phyloP scores from a whole-genome alignment of 2,888 invertebrate species.

The Caprella mutica region DNA sequence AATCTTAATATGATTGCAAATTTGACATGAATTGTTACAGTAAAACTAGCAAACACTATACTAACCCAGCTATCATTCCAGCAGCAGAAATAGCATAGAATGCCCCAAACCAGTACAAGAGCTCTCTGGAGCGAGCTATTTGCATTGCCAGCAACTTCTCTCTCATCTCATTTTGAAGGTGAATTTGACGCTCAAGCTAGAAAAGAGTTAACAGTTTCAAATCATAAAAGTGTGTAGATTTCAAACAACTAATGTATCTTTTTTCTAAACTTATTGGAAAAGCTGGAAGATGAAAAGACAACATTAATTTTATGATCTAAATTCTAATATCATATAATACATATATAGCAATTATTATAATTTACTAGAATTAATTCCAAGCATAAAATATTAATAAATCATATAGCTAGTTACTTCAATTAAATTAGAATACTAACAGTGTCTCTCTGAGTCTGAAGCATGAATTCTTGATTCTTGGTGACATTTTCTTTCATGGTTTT shows the following conservation, averaged over 20 bases:
- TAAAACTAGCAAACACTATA: not conserved
- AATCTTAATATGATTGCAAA: not conserved
- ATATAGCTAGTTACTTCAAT: not conserved
- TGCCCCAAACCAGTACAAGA: constrained; percentile 58
- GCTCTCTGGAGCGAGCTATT: constrained; percentile 57
- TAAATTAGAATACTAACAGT: constrained; percentile 44
- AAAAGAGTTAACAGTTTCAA: constrained; percentile 26
- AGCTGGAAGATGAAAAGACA: not conserved
- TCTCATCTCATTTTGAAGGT: constrained; percentile 66
- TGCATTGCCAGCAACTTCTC: constrained; percentile 60
- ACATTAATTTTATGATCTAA: not conserved
- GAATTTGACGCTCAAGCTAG: constrained; percentile 64
- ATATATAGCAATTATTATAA: too few species aligned
- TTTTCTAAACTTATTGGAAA: not conserved
- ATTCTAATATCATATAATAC: constrained; percentile 2
- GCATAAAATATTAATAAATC: too few species aligned
- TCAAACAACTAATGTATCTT: not conserved
- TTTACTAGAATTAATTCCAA: too few species aligned
- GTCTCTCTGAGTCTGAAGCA: constrained; percentile 54
- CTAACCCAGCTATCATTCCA: constrained; percentile 41
- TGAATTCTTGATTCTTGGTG: constrained; percentile 57
- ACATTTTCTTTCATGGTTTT: constrained; percentile 56
- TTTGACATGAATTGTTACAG: not conserved
- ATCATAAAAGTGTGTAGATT: not conserved
- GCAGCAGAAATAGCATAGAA: constrained; percentile 53